Evolutionary conservation across 1,140 invertebrate species (phyloP).

Genomic region (Gerris buenoi): DNA sequence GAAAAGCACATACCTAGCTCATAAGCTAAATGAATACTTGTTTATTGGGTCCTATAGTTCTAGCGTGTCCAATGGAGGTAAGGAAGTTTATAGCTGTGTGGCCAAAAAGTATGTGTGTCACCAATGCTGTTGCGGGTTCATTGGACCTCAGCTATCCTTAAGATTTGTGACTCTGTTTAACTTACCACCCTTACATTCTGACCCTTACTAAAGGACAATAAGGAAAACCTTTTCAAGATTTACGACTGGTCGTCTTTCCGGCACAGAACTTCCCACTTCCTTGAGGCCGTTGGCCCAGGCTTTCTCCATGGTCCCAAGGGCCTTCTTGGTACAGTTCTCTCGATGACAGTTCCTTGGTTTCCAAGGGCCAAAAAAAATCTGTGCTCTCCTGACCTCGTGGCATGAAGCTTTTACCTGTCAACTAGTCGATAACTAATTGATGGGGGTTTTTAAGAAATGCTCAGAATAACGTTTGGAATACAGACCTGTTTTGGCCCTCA

Average conservation of each 20-base stretch:
- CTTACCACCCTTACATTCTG: not conserved
- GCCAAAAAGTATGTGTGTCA: not conserved
- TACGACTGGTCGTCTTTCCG: not conserved
- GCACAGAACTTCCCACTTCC: not conserved
- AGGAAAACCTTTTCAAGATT: not conserved
- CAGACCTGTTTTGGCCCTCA: not conserved
- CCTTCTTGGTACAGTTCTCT: not conserved
- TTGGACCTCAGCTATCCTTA: not conserved
- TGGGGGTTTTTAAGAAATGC: not conserved
- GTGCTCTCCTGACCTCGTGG: not conserved
- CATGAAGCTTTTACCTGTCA: not conserved
- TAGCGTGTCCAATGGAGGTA: not conserved
- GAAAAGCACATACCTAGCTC: too few species aligned
- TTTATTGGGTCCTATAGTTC: too few species aligned
- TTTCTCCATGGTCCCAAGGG: not conserved
- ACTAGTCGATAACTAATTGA: not conserved
- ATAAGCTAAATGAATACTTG: too few species aligned
- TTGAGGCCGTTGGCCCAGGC: not conserved
- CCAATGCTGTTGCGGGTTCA: not conserved
- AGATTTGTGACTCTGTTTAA: not conserved
- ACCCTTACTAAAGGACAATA: not conserved
- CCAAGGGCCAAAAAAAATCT: not conserved
- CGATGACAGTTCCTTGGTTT: not conserved
- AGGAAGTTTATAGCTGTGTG: not conserved
- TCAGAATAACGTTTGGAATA: not conserved